Percentiles rank a stretch among this genome's conserved stretches.
Evolutionary conservation across 2,888 invertebrate species (phyloP).

Genomic region (Clivina fossor): DNA sequence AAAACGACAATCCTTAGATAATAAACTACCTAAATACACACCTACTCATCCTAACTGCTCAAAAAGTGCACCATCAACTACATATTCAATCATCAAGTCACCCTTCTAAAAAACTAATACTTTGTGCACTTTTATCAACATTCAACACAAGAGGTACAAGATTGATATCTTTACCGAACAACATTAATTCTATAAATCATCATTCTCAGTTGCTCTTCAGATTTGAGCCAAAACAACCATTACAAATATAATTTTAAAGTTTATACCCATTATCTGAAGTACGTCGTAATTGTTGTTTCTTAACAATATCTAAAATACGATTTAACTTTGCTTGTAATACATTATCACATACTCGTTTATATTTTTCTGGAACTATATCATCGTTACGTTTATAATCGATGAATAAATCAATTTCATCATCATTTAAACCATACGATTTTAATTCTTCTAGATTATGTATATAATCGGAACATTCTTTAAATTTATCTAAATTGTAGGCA

Average conservation of each 20-base stretch:
- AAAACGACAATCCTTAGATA: no score
- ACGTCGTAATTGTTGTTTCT: background rate
- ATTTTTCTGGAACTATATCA: slow-evolving; percentile 43
- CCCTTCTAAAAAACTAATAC: no score
- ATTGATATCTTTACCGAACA: no score
- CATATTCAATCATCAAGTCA: no score
- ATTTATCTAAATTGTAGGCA: slow-evolving; percentile 53
- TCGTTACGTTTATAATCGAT: slow-evolving; percentile 54
- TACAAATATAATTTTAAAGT: no score
- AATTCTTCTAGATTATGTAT: slow-evolving; percentile 54
- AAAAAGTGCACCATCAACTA: no score
- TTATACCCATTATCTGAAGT: no score
- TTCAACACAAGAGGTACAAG: no score
- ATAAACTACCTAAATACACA: no score
- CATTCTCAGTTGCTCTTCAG: background rate
- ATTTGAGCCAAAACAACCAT: background rate
- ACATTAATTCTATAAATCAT: background rate
- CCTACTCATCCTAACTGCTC: no score
- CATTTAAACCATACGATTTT: slow-evolving; percentile 55
- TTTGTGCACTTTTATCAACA: no score
- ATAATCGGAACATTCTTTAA: slow-evolving; percentile 52
- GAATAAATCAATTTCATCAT: slow-evolving; percentile 57
- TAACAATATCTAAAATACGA: slow-evolving; percentile 29
- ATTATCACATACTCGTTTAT: slow-evolving; percentile 45
- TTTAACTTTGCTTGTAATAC: slow-evolving; percentile 38